phyloP scores from a whole-genome alignment of 2,888 invertebrate genomes.

The Antheraea assamensis region DNA sequence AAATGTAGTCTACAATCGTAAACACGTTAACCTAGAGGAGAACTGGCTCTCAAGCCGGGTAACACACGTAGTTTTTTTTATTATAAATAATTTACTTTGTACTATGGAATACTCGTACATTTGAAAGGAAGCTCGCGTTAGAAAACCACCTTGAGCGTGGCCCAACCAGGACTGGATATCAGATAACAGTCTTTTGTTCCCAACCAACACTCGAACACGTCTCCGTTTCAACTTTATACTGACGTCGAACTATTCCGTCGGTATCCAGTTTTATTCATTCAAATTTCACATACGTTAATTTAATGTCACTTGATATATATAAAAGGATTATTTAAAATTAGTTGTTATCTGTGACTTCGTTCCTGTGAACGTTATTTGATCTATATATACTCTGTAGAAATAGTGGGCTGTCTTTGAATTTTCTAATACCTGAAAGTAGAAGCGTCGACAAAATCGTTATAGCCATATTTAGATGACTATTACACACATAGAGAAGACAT shows the following conservation, averaged over 20 bases:
- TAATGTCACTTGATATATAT: background rate
- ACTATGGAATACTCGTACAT: background rate
- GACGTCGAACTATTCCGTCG: background rate
- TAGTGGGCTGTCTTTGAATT: too few relatives aligned
- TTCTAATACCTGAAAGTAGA: too few relatives aligned
- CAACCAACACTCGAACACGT: constrained; percentile 59
- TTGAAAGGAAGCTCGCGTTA: constrained; percentile 21
- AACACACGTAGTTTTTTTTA: too few relatives aligned
- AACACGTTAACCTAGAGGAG: too few relatives aligned
- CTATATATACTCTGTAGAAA: too few relatives aligned
- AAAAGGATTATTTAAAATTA: background rate
- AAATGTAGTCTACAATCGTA: too few relatives aligned
- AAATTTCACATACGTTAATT: background rate
- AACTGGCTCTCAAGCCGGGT: too few relatives aligned
- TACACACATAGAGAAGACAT: too few relatives aligned
- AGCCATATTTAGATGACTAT: too few relatives aligned
- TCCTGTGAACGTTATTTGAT: too few relatives aligned
- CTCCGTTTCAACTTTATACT: constrained; percentile 31
- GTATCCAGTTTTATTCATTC: background rate
- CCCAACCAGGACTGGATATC: constrained; percentile 51
- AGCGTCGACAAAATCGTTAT: too few relatives aligned
- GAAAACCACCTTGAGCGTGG: constrained; percentile 33
- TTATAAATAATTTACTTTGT: background rate
- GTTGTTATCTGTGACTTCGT: too few relatives aligned
- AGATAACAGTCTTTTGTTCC: constrained; percentile 68